Conservation (phyloP, 1,140 invertebrate genomes). For the Argopecten irradians region DNA sequence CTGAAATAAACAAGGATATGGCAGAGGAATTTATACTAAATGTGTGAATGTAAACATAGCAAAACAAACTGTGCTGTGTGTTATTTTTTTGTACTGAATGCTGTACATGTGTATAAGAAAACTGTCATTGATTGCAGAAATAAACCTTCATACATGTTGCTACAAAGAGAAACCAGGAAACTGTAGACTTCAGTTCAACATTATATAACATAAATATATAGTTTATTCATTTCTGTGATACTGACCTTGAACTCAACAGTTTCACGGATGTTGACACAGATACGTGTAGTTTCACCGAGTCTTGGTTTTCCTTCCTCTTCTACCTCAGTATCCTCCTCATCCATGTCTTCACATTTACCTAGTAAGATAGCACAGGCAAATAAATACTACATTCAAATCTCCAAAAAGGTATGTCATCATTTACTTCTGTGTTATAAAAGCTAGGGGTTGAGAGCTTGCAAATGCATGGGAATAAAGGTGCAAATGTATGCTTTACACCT, state of each 20-base stretch:
- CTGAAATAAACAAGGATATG: too few relatives aligned
- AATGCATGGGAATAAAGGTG: neutral
- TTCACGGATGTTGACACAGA: constrained; percentile 94
- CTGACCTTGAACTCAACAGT: constrained; percentile 98
- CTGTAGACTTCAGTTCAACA: too few relatives aligned
- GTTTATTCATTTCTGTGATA: constrained; percentile 3
- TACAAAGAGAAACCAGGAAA: too few relatives aligned
- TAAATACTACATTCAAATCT: constrained; percentile 11
- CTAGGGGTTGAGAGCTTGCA: neutral
- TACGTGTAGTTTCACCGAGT: constrained; percentile 89
- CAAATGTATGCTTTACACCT: neutral
- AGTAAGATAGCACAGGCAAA: constrained; percentile 31
- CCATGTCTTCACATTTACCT: constrained; percentile 48
- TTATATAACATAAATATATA: too few relatives aligned
- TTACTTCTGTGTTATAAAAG: neutral
- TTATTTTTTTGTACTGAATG: too few relatives aligned
- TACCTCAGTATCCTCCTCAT: constrained; percentile 85
- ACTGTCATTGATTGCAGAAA: too few relatives aligned
- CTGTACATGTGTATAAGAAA: too few relatives aligned
- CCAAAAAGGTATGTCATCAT: neutral
- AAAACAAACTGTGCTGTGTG: too few relatives aligned
- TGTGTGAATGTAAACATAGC: too few relatives aligned
- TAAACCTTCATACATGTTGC: too few relatives aligned
- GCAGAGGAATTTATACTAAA: too few relatives aligned
- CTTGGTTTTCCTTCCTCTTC: constrained; percentile 93